These are phyloP conservation scores for Zoanthus gigantus DNA, from an alignment of 92 coral and sea anemone genomes.

Conservation along the genomic window DNA sequence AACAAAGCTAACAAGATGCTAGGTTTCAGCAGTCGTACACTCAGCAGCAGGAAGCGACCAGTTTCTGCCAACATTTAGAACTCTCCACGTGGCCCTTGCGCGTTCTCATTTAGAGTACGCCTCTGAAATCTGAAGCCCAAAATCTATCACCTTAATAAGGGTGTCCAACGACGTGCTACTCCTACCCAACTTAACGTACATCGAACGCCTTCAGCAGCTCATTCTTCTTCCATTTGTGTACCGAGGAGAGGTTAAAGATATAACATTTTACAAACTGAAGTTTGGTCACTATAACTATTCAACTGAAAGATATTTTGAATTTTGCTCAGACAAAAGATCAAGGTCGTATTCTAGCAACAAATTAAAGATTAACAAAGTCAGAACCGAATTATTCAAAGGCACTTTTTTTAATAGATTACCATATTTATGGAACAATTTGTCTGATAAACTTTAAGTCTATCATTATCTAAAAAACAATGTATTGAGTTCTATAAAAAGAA, in stretches of 20 bases:
- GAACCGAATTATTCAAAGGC: no score
- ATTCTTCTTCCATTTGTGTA: background rate
- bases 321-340: background rate
- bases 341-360: background rate
- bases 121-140: background rate
- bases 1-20: constrained; percentile 55
- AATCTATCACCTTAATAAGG: background rate
- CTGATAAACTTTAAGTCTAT: background rate
- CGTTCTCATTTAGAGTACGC: background rate
- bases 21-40: constrained; percentile 9
- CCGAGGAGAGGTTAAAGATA: background rate
- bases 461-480: no score
- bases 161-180: background rate
- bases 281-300: background rate
- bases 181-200: background rate
- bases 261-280: background rate
- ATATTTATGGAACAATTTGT: no score
- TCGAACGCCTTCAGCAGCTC: background rate
- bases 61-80: constrained; percentile 1
- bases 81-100: constrained; percentile 14
- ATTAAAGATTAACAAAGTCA: background rate
- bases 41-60: background rate
- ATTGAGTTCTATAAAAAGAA: no score
- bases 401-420: no score
- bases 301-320: background rate